Base-by-base conservation (phyloP, 2,888 invertebrate genomes). In the Encarsia formosa region DNA sequence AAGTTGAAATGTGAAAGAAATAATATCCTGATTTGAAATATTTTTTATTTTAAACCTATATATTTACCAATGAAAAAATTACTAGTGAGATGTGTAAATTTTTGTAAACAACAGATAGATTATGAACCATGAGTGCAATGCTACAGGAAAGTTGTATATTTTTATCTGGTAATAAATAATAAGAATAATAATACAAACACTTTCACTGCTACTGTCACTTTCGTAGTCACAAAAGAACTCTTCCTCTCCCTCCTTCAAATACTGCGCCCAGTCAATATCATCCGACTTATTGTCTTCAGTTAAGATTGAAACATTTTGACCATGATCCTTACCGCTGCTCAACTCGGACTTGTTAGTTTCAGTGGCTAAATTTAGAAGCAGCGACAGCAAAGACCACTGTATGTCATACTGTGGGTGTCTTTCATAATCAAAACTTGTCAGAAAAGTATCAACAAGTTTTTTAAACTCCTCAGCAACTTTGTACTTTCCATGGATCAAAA, bases 331-430 rank as follows among this genome's bases (percentile, higher is more conserved):
- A 8, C 66, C 60, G 59, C 52, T 63, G 11, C 60, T 61, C 11
- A 71, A 45, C 49, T 64, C 63, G 1, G 66, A 65, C 29, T 68
- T 68, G 40, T 60, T 60, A 3, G 69, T 72, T 54, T 73, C 70
- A 26, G 59, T 65, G 0, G 79, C 69, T 9, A 79, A 58, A 54
- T 73, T 63, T 2, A 80, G 57, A 4, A 80, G 57, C 13, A 80
- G 68, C 19, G 76, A 76, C 5, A 80, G 56, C 31, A 80, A 51
- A 1, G 75, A 69, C 77, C 79, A 80, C 54, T 78, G 77, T 1
- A 78, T 61, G 60, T 80, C 78, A 35, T 67, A 70, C 52, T 74
- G 73, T 1, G 74, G 73, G 61, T 70, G 70, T 44, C 66, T 61
- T 15, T 71, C 71, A 45, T 71, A 73, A 35, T 71, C 67, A 42